Conservation (phyloP, 2,113 vertebrate genomes). For the Charina bottae region DNA sequence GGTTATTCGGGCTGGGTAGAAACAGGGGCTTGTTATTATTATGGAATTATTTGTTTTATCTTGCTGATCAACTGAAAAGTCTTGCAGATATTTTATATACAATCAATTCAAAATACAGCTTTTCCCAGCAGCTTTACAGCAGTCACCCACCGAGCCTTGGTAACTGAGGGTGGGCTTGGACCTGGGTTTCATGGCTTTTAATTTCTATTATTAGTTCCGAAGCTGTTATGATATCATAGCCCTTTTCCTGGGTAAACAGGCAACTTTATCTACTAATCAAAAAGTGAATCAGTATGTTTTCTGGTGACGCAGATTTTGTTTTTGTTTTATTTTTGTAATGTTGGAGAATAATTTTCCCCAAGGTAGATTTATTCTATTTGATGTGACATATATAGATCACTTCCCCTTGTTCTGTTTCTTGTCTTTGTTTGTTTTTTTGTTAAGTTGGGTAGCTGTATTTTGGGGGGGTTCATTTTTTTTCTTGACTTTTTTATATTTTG, state of each 20-base stretch:
- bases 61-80: background rate
- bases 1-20: constrained; percentile 81
- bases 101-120: background rate
- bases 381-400: background rate
- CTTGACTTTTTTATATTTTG: background rate
- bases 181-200: background rate
- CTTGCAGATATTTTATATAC: background rate
- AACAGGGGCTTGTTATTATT: background rate
- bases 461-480: background rate
- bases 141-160: background rate
- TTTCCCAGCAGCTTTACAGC: background rate
- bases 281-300: background rate
- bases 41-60: background rate
- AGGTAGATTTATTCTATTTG: background rate
- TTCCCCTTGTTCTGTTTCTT: background rate
- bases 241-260: background rate
- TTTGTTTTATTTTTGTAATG: background rate
- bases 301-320: background rate
- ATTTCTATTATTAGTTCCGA: background rate
- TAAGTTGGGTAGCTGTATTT: background rate
- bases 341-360: background rate
- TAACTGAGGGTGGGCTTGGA: background rate
- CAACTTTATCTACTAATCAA: background rate
- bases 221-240: background rate
- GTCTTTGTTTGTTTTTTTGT: background rate